These are phyloP conservation scores for Lucilia sericata DNA, from an alignment of 1,140 invertebrate species.

Conservation along the genomic window DNA sequence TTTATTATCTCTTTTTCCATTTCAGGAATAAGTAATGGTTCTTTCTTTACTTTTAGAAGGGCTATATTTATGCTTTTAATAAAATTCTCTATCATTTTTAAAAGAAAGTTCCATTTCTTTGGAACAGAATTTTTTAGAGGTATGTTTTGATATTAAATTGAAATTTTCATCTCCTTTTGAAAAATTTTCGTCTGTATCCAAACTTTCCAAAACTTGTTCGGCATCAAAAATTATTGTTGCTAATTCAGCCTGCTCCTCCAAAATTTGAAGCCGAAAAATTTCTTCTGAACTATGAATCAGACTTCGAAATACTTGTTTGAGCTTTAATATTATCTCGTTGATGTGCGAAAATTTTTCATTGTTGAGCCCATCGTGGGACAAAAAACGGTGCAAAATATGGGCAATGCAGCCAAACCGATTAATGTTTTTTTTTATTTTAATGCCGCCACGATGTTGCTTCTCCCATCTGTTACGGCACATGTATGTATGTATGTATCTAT, in stretches of 20 bases:
- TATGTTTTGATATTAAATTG: not conserved
- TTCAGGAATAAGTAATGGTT: not conserved
- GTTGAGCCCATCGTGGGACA: not conserved
- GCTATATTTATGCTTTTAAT: not conserved
- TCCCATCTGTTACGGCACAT: conserved; percentile 1
- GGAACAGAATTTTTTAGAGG: conserved; percentile 1
- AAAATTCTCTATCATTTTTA: not conserved
- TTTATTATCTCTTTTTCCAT: conserved; percentile 8
- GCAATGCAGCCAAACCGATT: not conserved
- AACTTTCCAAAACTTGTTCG: no score
- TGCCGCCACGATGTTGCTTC: not conserved
- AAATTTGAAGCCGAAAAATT: not conserved
- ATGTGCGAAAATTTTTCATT: not conserved
- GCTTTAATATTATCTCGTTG: not conserved
- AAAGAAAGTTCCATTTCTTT: not conserved
- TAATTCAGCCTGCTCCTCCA: not conserved
- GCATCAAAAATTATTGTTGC: no score
- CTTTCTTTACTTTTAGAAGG: not conserved
- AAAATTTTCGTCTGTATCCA: no score
- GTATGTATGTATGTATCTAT: not conserved
- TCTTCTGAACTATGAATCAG: not conserved
- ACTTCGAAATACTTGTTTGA: not conserved
- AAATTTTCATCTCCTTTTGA: not conserved
- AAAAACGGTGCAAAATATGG: not conserved
- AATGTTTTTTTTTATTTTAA: not conserved